These are phyloP conservation scores for Atrichornis clamosus DNA, from an alignment of 2,113 vertebrate genomes.

Conservation along the genomic window DNA sequence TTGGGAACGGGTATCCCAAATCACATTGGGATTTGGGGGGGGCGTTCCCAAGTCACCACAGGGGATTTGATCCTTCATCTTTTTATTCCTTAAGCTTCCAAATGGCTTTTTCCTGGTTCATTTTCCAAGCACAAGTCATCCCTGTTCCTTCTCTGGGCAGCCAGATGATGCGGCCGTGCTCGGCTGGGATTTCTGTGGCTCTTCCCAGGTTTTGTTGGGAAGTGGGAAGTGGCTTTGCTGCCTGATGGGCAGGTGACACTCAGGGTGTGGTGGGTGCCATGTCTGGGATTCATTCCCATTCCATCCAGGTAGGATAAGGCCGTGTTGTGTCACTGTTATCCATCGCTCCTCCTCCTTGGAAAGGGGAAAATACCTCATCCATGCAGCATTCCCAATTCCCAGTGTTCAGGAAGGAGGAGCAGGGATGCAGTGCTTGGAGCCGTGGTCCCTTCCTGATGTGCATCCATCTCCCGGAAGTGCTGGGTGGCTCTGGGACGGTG, in stretches of 20 bases:
- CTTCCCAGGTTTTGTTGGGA: not conserved
- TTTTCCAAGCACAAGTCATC: not conserved
- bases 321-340: fast-evolving
- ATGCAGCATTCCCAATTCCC: not conserved
- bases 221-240: not conserved
- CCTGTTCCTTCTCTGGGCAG: not conserved
- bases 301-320: not conserved
- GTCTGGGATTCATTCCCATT: too few species aligned
- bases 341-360: fast-evolving
- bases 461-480: fast-evolving
- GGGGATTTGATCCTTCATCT: fast-evolving
- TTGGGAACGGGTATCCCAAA: not conserved
- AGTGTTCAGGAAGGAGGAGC: not conserved
- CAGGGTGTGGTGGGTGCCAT: not conserved
- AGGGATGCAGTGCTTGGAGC: not conserved
- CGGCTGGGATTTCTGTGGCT: not conserved
- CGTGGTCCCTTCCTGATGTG: too few species aligned
- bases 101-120: fast-evolving
- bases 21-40: fast-evolving
- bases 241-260: fast-evolving
- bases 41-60: fast-evolving
- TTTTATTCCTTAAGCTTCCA: fast-evolving
- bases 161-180: fast-evolving
- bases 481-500: fast-evolving
- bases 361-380: not conserved